These are phyloP conservation scores for Cheilosia pagana DNA, from an alignment of 2,888 invertebrate species.

Conservation along the genomic window DNA sequence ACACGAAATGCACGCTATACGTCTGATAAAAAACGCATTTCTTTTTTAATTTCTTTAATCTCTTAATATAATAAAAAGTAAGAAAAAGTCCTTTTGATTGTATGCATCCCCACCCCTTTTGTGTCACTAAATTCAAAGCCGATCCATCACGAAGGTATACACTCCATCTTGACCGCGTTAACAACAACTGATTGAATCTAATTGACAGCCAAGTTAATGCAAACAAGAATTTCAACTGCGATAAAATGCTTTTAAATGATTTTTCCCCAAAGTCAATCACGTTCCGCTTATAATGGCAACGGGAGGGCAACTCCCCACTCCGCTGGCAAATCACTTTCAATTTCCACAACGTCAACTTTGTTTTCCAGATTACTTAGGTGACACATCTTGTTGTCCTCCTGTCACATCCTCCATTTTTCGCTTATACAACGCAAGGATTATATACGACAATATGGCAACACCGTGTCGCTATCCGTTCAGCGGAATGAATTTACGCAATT, in stretches of 20 bases:
- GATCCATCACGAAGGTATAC: constrained; percentile 38
- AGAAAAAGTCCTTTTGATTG: not conserved
- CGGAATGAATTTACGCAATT: constrained; percentile 69
- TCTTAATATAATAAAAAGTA: no score
- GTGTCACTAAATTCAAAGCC: constrained; percentile 11
- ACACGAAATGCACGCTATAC: no score
- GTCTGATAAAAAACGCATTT: no score
- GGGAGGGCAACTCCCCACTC: not conserved
- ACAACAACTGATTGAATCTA: constrained; percentile 48
- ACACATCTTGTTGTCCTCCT: constrained; percentile 50
- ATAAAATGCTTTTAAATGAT: constrained; percentile 53
- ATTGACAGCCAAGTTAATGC: constrained; percentile 41
- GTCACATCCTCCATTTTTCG: constrained; percentile 25
- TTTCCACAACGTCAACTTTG: constrained; percentile 65
- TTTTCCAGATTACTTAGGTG: constrained; percentile 47
- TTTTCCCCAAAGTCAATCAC: constrained; percentile 43
- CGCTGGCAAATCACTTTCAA: constrained; percentile 56
- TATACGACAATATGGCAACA: constrained; percentile 43
- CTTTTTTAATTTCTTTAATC: no score
- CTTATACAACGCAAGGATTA: not conserved
- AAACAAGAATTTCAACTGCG: constrained; percentile 4
- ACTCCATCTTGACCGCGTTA: constrained; percentile 40
- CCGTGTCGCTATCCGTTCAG: constrained; percentile 9
- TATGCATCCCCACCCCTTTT: not conserved
- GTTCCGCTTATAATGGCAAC: constrained; percentile 27